These are phyloP conservation scores for Mixornis gularis DNA, from an alignment of 2,113 vertebrate genomes.

Conservation along the genomic window DNA sequence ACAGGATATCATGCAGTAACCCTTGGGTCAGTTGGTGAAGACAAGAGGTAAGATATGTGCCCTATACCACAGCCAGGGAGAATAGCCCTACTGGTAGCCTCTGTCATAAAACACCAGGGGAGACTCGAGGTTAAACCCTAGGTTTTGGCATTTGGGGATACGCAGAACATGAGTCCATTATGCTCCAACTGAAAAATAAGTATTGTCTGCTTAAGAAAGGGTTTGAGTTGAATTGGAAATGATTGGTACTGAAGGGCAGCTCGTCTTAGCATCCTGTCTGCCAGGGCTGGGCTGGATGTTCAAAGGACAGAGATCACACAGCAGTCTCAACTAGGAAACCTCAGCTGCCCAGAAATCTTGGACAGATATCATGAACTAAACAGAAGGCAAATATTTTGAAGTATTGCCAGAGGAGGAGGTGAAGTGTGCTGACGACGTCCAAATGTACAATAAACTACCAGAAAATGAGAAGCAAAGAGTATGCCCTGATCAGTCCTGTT, in stretches of 20 bases:
- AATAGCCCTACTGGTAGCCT: background rate
- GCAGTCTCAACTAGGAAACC: background rate
- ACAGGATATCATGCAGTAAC: background rate
- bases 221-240: background rate
- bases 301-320: background rate
- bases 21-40: background rate
- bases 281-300: background rate
- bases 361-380: background rate
- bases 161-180: background rate
- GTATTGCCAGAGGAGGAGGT: background rate
- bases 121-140: background rate
- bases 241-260: background rate
- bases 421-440: background rate
- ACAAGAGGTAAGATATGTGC: background rate
- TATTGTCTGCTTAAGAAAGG: background rate
- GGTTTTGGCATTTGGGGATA: background rate
- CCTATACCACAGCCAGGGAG: background rate
- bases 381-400: background rate
- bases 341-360: background rate
- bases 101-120: background rate
- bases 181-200: background rate
- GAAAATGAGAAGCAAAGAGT: background rate
- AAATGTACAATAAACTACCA: background rate
- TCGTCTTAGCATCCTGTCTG: background rate
- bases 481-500: rapidly evolving